Base-by-base conservation (phyloP, 1,140 invertebrate species). In the Tachypleus tridentatus region DNA sequence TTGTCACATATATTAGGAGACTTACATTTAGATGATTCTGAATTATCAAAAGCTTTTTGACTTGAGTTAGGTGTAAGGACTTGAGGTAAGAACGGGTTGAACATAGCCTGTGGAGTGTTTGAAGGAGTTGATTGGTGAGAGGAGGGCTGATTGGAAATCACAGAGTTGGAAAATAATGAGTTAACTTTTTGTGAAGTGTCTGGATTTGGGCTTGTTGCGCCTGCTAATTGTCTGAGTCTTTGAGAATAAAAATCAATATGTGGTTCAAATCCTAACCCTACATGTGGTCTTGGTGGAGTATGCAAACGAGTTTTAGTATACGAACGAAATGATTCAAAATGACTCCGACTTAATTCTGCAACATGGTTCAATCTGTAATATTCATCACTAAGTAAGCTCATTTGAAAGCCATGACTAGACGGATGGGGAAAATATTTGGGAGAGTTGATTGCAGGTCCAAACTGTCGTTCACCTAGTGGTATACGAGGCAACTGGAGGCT, bases 191-290 rank as follows among this genome's bases (percentile, higher is more conserved):
- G 82, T 74, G 85, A 85, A 79, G 84, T 71, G 3, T 69, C 68
- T 5, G 75, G 74, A 53, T 61, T 66, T 7, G 65, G 86, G 85
- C 88, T 90, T 82, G 89, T 91, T 82, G 88, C 87, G 79, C 89
- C 87, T 81, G 92, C 92, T 82, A 97, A 85, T 84, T 94, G 91
- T 82, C 92, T 89, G 82, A 97, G 87, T 83, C 93, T 86, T 85
- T 96, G 91, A 79, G 93, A 97, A 85, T 97, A 97, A 87, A 95
- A 97, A 87, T 97, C 93, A 82, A 93, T 67, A 80, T 93, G 87
- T 76, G 89, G 83, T 89, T 88, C 70, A 88, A 77, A 63, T 29
- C 50, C 57, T 58, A 61, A 65, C 54, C 67, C 63, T 8, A 66
- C 61, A 58, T 64, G 64, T 50, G 65, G 68, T 51, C 62, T 61